Percentiles rank a stretch among this genome's conserved stretches.
phyloP scores from a whole-genome alignment of 1,140 invertebrate species.

The Monochamus saltuarius region DNA sequence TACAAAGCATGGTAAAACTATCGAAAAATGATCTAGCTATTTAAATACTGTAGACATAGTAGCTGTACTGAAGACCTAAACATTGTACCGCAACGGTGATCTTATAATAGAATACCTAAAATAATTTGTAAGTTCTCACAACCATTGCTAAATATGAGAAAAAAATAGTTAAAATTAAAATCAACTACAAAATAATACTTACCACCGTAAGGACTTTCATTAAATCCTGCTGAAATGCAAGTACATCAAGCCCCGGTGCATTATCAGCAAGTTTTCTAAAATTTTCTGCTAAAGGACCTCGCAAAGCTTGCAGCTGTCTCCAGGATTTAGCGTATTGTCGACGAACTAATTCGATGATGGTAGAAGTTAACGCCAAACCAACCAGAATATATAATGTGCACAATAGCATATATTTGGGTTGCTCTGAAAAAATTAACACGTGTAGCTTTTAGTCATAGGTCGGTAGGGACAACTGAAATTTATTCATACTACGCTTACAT shows the following conservation, averaged over 20 bases:
- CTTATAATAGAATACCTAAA: no score
- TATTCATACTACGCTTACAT: no score
- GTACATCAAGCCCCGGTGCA: slow-evolving; percentile 68
- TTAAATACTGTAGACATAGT: no score
- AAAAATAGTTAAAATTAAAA: not conserved
- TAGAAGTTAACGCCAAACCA: slow-evolving; percentile 90
- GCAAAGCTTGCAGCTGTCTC: slow-evolving; percentile 74
- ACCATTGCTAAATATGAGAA: no score
- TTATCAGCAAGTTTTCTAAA: slow-evolving; percentile 73
- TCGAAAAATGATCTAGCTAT: no score
- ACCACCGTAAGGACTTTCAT: slow-evolving; percentile 65
- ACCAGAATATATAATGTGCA: slow-evolving; percentile 92
- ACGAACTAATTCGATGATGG: slow-evolving; percentile 87
- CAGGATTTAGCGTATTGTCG: slow-evolving; percentile 84
- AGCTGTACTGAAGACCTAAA: no score
- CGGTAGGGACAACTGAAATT: not conserved
- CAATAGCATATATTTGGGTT: slow-evolving; percentile 83
- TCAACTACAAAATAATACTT: slow-evolving; percentile 41
- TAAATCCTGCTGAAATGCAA: slow-evolving; percentile 67
- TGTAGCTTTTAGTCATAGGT: no score
- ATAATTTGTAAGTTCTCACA: no score
- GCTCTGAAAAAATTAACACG: slow-evolving; percentile 60
- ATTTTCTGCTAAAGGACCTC: slow-evolving; percentile 77
- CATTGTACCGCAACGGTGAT: no score
- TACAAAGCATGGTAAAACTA: no score